Evolutionary conservation across 2,797 vertebrate genomes (phyloP).

Genomic region (Aulostomus chinensis): DNA sequence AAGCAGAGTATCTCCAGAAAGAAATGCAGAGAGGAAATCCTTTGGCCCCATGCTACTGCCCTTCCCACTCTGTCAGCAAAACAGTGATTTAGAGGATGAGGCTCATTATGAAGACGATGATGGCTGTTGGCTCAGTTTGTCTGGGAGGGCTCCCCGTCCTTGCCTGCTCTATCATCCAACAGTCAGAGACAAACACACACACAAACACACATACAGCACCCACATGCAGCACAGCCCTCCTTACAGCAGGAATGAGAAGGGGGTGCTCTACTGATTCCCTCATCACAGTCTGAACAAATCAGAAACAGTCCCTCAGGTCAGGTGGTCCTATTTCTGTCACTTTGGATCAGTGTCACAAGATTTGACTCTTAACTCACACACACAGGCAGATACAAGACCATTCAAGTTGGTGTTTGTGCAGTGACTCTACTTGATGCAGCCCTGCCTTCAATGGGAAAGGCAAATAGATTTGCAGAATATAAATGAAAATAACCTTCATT

Average conservation of each 20-base stretch:
- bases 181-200: slow-evolving; percentile 10
- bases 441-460: no score
- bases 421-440: slow-evolving; percentile 6
- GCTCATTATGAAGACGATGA: slow-evolving; percentile 42
- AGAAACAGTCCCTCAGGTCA: slow-evolving; percentile 52
- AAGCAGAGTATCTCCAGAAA: slow-evolving; percentile 21
- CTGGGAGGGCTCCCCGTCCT: slow-evolving; percentile 63
- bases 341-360: slow-evolving; percentile 47
- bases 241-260: slow-evolving; percentile 40
- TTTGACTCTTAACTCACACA: slow-evolving; percentile 24
- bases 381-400: slow-evolving; percentile 5
- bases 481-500: no score
- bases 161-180: slow-evolving; percentile 23
- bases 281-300: slow-evolving; percentile 54
- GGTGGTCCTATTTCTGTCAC: slow-evolving; percentile 60
- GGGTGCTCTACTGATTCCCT: slow-evolving; percentile 15
- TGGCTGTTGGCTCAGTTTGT: slow-evolving; percentile 54
- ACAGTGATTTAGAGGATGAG: slow-evolving; percentile 28
- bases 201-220: slow-evolving; percentile 19
- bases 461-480: no score
- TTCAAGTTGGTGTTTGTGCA: neutral
- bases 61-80: slow-evolving; percentile 25
- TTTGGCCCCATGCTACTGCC: neutral
- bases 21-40: slow-evolving; percentile 19
- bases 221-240: slow-evolving; percentile 21